These are phyloP conservation scores for Thereva unica DNA, from an alignment of 2,888 invertebrate genomes.

Conservation along the genomic window DNA sequence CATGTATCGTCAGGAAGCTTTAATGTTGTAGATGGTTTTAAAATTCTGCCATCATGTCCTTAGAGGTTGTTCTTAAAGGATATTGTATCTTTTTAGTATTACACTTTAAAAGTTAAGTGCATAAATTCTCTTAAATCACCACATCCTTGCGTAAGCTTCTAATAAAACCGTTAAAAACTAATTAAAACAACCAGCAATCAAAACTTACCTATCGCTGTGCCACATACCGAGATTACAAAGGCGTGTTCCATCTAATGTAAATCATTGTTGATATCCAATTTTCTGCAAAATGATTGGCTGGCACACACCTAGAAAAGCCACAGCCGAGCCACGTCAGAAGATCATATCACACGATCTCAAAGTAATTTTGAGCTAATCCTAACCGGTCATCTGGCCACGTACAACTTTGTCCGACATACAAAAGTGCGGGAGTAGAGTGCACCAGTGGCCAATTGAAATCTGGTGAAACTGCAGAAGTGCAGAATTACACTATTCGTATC, in stretches of 20 bases:
- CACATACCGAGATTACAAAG: constrained; percentile 23
- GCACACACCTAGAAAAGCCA: constrained; percentile 29
- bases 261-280: constrained; percentile 30
- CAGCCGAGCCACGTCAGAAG: constrained; percentile 3
- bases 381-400: constrained; percentile 27
- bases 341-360: constrained; percentile 25
- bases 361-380: constrained; percentile 9
- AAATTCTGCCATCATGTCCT: too few species aligned
- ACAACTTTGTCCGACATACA: constrained; percentile 24
- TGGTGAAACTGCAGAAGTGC: constrained; percentile 20
- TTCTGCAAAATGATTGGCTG: constrained; percentile 36
- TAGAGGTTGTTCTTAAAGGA: too few species aligned
- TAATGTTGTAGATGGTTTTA: too few species aligned
- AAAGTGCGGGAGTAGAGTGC: constrained; percentile 28
- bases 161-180: constrained; percentile 9
- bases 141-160: too few species aligned
- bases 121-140: too few species aligned
- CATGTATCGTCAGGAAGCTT: too few species aligned
- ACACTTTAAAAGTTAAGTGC: too few species aligned
- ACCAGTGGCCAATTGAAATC: constrained; percentile 34
- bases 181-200: constrained; percentile 15
- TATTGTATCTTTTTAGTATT: too few species aligned
- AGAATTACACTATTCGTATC: not conserved
- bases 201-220: not conserved
- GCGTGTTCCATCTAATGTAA: constrained; percentile 30